Conservation (phyloP, 2,888 invertebrate genomes). For the Oxycera nigricornis region DNA sequence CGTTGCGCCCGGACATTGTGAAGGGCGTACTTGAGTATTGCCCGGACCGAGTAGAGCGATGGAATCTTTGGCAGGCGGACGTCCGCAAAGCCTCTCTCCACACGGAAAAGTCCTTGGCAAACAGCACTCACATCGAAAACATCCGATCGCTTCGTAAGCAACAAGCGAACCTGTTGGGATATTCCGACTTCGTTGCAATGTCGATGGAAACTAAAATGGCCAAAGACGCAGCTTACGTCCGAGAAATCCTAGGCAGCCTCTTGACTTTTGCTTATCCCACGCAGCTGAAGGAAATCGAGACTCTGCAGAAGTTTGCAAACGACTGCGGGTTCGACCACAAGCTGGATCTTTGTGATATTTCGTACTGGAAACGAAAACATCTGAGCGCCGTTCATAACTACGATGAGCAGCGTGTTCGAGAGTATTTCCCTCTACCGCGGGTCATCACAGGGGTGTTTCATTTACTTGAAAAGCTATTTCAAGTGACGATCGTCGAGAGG, state of each 20-base stretch:
- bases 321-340: slow-evolving; percentile 74
- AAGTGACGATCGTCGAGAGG: slow-evolving; percentile 75
- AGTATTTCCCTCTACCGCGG: slow-evolving; percentile 83
- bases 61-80: slow-evolving; percentile 86
- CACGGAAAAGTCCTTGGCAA: slow-evolving; percentile 70
- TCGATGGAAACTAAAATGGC: slow-evolving; percentile 96
- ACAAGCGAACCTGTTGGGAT: slow-evolving; percentile 81
- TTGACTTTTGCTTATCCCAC: slow-evolving; percentile 74
- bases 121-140: slow-evolving; percentile 78
- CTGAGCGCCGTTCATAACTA: slow-evolving; percentile 70
- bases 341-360: slow-evolving; percentile 83
- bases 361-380: slow-evolving; percentile 86
- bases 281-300: slow-evolving; percentile 77
- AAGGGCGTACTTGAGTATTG: slow-evolving; percentile 84
- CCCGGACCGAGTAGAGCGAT: slow-evolving; percentile 76
- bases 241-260: slow-evolving; percentile 72
- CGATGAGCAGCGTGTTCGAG: slow-evolving; percentile 74
- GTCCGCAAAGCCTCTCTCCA: slow-evolving; percentile 73
- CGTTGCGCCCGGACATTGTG: slow-evolving; percentile 76
- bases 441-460: slow-evolving; percentile 82
- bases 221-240: slow-evolving; percentile 76
- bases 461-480: slow-evolving; percentile 79
- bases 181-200: slow-evolving; percentile 80
- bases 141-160: slow-evolving; percentile 73
- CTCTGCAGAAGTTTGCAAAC: slow-evolving; percentile 74